These are phyloP conservation scores for Gobio gobio DNA, from an alignment of 2,113 vertebrate species.

Conservation along the genomic window DNA sequence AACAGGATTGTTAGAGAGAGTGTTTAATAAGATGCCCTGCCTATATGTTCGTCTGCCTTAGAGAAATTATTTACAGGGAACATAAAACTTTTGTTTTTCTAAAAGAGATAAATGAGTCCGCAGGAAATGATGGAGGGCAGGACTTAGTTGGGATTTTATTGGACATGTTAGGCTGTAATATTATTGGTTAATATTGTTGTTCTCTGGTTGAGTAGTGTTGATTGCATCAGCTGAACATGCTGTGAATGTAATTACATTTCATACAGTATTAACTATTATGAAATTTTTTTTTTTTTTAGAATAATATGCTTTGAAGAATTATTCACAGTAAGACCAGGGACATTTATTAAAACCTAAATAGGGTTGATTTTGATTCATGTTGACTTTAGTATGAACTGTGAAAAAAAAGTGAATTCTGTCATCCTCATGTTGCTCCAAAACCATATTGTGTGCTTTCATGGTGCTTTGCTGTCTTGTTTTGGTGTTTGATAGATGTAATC, in stretches of 20 bases:
- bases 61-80: not conserved
- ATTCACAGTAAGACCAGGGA: not conserved
- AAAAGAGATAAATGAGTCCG: not conserved
- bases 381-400: not conserved
- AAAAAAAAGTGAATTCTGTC: not conserved
- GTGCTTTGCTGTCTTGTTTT: not conserved
- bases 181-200: not conserved
- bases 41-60: not conserved
- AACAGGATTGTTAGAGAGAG: not conserved
- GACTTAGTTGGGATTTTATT: not conserved
- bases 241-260: not conserved
- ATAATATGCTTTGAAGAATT: not conserved
- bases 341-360: constrained; percentile 18
- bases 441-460: not conserved
- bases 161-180: constrained; percentile 1
- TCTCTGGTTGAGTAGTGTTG: not conserved
- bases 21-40: not conserved
- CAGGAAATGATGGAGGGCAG: not conserved
- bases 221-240: constrained; percentile 8
- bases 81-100: not conserved
- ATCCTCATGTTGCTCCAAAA: not conserved
- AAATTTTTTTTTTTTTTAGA: not conserved
- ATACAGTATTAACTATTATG: not conserved
- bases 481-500: not conserved
- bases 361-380: not conserved